Conservation (phyloP, 35 echinoderm and acorn worm species). For the Chiridota heheva region DNA sequence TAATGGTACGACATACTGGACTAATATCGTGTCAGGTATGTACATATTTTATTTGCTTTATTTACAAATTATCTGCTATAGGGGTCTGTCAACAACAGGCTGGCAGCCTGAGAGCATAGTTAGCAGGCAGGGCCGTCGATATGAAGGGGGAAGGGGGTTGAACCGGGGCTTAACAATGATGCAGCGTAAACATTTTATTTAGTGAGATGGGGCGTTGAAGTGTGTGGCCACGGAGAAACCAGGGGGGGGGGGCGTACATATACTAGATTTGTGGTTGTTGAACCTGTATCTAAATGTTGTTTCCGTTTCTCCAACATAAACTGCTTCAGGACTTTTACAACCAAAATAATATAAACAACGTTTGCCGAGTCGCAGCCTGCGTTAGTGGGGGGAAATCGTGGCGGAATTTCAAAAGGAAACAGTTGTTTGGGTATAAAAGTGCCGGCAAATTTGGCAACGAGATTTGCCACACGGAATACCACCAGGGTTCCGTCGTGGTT, state of each 20-base stretch:
- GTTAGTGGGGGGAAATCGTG: not conserved
- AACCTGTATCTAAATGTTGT: not conserved
- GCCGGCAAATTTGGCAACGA: too few relatives aligned
- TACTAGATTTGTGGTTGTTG: not conserved
- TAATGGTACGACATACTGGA: too few relatives aligned
- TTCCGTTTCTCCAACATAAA: not conserved
- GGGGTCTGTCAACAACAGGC: too few relatives aligned
- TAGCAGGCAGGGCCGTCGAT: too few relatives aligned
- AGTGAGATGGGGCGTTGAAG: constrained; percentile 4
- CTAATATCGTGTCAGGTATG: too few relatives aligned
- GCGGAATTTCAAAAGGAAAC: not conserved
- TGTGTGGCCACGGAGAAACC: not conserved
- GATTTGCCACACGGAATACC: too few relatives aligned
- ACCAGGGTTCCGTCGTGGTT: too few relatives aligned
- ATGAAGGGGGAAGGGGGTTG: too few relatives aligned
- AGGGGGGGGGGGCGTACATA: not conserved
- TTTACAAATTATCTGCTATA: too few relatives aligned
- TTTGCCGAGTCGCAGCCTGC: not conserved
- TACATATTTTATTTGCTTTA: too few relatives aligned
- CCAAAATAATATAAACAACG: not conserved
- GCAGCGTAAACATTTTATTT: not conserved
- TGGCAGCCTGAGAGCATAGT: too few relatives aligned
- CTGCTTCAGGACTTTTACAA: not conserved
- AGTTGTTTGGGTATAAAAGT: not conserved
- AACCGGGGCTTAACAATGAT: constrained; percentile 27